Evolutionary conservation across 2,113 vertebrate genomes (phyloP).

Genomic region (Leptobrachium ailaonicum): DNA sequence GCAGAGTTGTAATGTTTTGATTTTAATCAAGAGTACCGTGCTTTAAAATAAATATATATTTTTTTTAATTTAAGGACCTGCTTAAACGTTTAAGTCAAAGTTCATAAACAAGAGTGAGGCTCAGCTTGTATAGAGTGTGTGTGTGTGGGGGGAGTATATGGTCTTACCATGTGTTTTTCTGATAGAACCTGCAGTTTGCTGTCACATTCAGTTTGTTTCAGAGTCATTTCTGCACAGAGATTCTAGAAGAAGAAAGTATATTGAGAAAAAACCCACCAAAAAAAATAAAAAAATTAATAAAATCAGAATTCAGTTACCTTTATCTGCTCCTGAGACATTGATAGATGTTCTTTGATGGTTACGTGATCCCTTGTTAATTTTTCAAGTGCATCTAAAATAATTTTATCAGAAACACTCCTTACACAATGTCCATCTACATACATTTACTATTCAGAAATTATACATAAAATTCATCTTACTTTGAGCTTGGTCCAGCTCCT

Average conservation of each 20-base stretch:
- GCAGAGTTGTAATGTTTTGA: too few relatives aligned
- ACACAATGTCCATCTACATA: neutral
- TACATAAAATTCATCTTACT: constrained; percentile 57
- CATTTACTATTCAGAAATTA: too few relatives aligned
- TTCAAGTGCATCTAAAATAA: constrained; percentile 60
- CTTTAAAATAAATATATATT: too few relatives aligned
- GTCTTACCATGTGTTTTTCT: constrained; percentile 38
- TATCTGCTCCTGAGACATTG: constrained; percentile 70
- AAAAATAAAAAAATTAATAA: neutral
- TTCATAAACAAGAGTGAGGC: too few relatives aligned
- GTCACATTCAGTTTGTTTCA: constrained; percentile 34
- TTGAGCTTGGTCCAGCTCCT: constrained; percentile 63
- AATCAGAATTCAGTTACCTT: constrained; percentile 61
- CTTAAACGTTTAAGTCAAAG: too few relatives aligned
- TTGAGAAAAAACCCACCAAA: neutral
- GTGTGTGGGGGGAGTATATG: neutral
- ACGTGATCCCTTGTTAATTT: constrained; percentile 66
- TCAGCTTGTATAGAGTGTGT: too few relatives aligned
- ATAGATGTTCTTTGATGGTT: constrained; percentile 68
- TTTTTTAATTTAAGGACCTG: too few relatives aligned
- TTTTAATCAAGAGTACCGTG: too few relatives aligned
- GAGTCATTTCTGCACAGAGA: constrained; percentile 22
- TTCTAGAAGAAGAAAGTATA: constrained; percentile 6
- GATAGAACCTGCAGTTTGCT: constrained; percentile 17
- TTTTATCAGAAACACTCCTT: too few relatives aligned